A percentile compares a stretch with the other conserved stretches of the same genome.
These are phyloP conservation scores for Campoletis sonorensis DNA, from an alignment of 1,140 invertebrate species.

Conservation along the genomic window DNA sequence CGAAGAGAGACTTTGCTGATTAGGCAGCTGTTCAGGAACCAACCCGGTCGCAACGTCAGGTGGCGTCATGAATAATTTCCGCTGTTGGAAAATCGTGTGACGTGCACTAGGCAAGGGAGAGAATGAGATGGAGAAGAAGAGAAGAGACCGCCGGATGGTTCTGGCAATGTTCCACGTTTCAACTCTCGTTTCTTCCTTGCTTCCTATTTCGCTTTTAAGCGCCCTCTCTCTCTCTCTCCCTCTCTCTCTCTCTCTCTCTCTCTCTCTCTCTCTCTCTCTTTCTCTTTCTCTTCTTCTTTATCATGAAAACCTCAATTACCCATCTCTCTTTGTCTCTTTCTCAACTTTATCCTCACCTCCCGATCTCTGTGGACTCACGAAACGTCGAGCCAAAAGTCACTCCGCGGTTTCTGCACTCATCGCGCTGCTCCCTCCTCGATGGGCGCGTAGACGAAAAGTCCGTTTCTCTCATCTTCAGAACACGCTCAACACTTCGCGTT, in stretches of 20 bases:
- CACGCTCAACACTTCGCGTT: background rate
- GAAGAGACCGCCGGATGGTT: background rate
- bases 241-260: background rate
- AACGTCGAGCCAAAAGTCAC: slow-evolving; percentile 33
- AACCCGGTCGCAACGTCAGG: slow-evolving; percentile 22
- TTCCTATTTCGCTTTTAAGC: slow-evolving; percentile 24
- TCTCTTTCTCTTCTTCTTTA: background rate
- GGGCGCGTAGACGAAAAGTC: background rate
- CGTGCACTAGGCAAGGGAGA: background rate
- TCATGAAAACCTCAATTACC: slow-evolving; percentile 11
- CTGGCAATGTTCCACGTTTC: slow-evolving; percentile 24
- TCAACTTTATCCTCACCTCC: background rate
- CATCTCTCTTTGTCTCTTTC: background rate
- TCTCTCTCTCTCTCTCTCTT: background rate
- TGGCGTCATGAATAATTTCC: slow-evolving; percentile 43
- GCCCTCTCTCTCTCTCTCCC: background rate
- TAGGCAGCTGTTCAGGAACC: slow-evolving; percentile 37
- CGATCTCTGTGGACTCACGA: slow-evolving; percentile 11
- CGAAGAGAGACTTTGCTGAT: slow-evolving; percentile 30
- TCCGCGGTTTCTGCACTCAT: background rate
- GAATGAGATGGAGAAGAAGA: background rate
- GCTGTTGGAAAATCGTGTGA: slow-evolving; percentile 32
- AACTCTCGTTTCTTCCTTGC: slow-evolving; percentile 9
- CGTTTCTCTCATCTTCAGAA: background rate
- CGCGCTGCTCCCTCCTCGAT: background rate